Percentiles rank a stretch among this genome's conserved stretches.
Conservation (phyloP, 2,797 vertebrate genomes). For the Scleropages formosus region DNA sequence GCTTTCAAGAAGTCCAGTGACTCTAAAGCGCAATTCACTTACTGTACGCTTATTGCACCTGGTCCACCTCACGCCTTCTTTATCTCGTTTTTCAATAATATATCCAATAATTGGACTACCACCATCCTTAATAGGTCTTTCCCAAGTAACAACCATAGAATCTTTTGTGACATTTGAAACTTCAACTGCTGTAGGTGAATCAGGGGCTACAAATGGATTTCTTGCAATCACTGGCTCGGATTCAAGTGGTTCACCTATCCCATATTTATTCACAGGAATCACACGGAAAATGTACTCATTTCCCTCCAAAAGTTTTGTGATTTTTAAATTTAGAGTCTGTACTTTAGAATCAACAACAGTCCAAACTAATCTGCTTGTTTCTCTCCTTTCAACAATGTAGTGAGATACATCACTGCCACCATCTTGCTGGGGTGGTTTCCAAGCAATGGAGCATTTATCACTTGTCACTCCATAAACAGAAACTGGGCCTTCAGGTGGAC, state of each 20-base stretch:
- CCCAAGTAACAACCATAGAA: constrained; percentile 98
- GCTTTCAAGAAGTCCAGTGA: constrained; percentile 86
- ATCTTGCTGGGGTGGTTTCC: constrained; percentile 91
- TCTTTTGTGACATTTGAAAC: constrained; percentile 93
- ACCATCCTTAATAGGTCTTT: constrained; percentile 90
- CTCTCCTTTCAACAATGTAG: constrained; percentile 92
- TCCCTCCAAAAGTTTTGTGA: constrained; percentile 93
- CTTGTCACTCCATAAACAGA: constrained; percentile 81
- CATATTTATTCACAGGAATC: constrained; percentile 98
- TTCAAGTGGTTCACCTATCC: constrained; percentile 89
- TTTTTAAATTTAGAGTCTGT: constrained; percentile 89
- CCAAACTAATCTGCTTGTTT: constrained; percentile 97
- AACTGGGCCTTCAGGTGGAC: constrained; percentile 89
- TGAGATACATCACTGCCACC: constrained; percentile 94
- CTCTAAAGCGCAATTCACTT: constrained; percentile 91
- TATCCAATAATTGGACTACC: constrained; percentile 93
- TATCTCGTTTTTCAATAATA: constrained; percentile 91
- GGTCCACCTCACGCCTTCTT: constrained; percentile 89
- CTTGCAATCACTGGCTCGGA: constrained; percentile 84
- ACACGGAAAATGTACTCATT: constrained; percentile 98
- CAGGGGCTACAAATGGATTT: constrained; percentile 88
- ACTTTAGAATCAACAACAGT: constrained; percentile 91
- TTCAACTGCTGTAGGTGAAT: constrained; percentile 87
- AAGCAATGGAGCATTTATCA: constrained; percentile 95
- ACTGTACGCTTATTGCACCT: constrained; percentile 94